Evolutionary conservation across 1,140 invertebrate species (phyloP).

Genomic region (Eulimnadia texana): DNA sequence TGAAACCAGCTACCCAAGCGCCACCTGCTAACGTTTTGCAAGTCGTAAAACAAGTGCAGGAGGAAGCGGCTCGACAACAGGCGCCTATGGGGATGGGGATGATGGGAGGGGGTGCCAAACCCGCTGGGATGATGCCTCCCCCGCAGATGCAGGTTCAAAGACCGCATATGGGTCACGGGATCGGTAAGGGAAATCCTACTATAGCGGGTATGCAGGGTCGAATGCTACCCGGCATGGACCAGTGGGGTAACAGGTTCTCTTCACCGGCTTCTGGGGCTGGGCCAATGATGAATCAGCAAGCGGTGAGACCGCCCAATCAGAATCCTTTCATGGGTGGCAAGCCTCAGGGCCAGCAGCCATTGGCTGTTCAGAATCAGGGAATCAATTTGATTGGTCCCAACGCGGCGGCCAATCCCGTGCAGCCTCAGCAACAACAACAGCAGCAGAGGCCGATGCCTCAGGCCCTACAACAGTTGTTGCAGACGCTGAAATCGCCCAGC

Average conservation of each 20-base stretch:
- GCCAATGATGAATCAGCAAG: slow-evolving; percentile 18
- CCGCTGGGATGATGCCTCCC: slow-evolving; percentile 42
- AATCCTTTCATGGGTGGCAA: slow-evolving; percentile 17
- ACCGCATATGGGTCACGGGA: too few relatives aligned
- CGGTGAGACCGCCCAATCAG: slow-evolving; percentile 32
- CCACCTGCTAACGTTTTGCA: slow-evolving; percentile 69
- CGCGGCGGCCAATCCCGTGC: not conserved
- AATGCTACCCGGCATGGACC: slow-evolving; percentile 17
- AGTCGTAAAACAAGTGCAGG: slow-evolving; percentile 45
- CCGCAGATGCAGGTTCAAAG: slow-evolving; percentile 44
- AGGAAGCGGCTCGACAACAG: slow-evolving; percentile 64
- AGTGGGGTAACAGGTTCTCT: slow-evolving; percentile 11
- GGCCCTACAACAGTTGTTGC: slow-evolving; percentile 70
- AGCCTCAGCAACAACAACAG: too few relatives aligned
- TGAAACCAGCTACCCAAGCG: slow-evolving; percentile 54
- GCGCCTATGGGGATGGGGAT: slow-evolving; percentile 52
- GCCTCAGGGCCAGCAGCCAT: not conserved
- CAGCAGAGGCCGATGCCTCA: not conserved
- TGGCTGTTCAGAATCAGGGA: not conserved
- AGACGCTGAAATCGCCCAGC: slow-evolving; percentile 70
- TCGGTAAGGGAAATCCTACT: too few relatives aligned
- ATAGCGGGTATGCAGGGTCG: not conserved
- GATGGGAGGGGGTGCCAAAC: slow-evolving; percentile 1
- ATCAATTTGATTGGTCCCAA: not conserved
- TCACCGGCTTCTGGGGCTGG: not conserved